Base-by-base conservation (phyloP, 2,797 vertebrate species). In the Myotis myotis region DNA sequence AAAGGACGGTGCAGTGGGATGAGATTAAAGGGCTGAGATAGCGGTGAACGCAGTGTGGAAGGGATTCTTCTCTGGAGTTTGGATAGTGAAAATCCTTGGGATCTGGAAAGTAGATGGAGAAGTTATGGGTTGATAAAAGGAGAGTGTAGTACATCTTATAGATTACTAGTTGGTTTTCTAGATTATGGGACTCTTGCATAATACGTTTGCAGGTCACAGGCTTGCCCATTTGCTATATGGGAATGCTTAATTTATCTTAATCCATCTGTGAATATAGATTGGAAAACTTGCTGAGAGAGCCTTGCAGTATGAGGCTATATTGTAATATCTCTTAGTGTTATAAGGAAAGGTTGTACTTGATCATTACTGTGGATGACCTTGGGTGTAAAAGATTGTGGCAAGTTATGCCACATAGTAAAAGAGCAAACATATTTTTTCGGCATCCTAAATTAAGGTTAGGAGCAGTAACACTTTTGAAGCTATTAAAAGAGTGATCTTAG, bases 1-100 rank as follows among this genome's bases (percentile, higher is more conserved):
- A 41, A 3, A 74, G 38, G 22, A 36, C 0, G 0, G 51, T 8
- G 2, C 10, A 3, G 8, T 8, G 5, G 38, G 4, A 1, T 8
- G 16, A n/a, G 51, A 44, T 10, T 8, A 19, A 51, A 17, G 25
- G 5, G 4, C 9, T 55, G 17, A 30, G 53, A 36, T 5, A 5
- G 19, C 20, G 4, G 0, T 11, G 8, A 60, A 22, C 74, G 7
- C 47, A 47, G 2, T 22, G 17, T 49, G 1, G 1, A 41, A 86
- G 25, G 25, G 16, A 20, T 30, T 55, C 22, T 22, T 44, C 49
- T 57, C n/a, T 41, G 20, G 6, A 62, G 49, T 68, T 79, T 85
- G 60, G 3, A 28, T 2, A 13, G 11, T 30, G 1, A 74, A 60
- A 79, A 74, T 23, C 28, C n/a, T 30, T 68, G 33, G 11, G 11